Conservation (phyloP, 2,888 invertebrate genomes). For the Synanthedon andrenaeformis region DNA sequence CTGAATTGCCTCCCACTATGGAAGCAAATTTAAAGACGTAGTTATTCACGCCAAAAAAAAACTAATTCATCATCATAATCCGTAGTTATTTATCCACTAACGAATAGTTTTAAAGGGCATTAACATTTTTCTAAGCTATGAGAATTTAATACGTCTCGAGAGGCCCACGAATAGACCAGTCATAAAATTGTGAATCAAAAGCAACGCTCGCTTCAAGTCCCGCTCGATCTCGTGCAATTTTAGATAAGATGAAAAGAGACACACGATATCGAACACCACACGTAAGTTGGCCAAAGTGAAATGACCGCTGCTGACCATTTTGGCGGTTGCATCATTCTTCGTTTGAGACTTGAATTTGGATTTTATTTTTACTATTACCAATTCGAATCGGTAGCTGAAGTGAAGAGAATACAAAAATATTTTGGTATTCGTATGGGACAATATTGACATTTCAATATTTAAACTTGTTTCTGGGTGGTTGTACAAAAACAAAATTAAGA, state of each 20-base stretch:
- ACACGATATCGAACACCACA: conserved; percentile 28
- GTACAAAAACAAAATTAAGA: no score
- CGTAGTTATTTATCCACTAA: background rate
- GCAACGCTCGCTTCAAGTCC: conserved; percentile 18
- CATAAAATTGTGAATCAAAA: conserved; percentile 16
- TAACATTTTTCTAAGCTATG: conserved; percentile 8
- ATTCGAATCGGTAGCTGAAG: background rate
- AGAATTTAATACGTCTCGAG: conserved; percentile 25
- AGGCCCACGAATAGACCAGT: conserved; percentile 30
- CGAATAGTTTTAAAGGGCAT: conserved; percentile 1
- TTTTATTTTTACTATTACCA: conserved; percentile 9
- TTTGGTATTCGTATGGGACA: background rate
- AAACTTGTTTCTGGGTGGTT: no score
- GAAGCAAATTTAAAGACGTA: no score
- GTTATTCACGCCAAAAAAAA: no score
- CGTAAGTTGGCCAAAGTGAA: conserved; percentile 69
- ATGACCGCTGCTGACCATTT: conserved; percentile 66
- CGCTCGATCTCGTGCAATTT: conserved; percentile 17
- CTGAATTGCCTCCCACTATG: no score
- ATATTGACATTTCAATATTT: no score
- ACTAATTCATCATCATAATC: no score
- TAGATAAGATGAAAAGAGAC: conserved; percentile 27
- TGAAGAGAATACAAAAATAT: background rate
- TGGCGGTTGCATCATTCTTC: conserved; percentile 57
- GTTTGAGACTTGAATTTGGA: conserved; percentile 42